Conservation (phyloP, 2,888 invertebrate species). For the Nomada hirtipes region DNA sequence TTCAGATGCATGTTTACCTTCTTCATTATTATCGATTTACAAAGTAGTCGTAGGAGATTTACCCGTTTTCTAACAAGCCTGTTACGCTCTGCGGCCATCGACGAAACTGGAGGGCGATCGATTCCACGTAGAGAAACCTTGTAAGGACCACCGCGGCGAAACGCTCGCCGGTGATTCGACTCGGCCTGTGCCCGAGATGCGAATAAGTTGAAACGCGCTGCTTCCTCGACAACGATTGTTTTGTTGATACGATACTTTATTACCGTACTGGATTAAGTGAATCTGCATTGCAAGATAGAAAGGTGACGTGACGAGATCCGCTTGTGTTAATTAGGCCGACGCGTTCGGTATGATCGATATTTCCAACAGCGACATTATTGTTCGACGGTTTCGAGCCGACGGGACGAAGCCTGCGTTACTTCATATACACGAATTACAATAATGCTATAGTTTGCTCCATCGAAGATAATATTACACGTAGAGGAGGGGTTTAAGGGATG, state of each 20-base stretch:
- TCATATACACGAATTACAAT: constrained; percentile 41
- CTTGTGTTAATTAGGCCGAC: neutral
- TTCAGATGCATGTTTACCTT: constrained; percentile 65
- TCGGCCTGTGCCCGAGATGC: neutral
- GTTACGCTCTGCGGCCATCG: constrained; percentile 56
- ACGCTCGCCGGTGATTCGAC: neutral
- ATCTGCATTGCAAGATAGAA: constrained; percentile 16
- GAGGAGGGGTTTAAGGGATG: constrained; percentile 42
- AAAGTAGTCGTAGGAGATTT: constrained; percentile 61
- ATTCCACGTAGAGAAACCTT: neutral
- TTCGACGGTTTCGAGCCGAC: constrained; percentile 11
- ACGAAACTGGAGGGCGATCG: constrained; percentile 8
- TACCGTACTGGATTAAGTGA: constrained; percentile 17
- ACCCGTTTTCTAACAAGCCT: constrained; percentile 45
- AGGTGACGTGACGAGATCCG: constrained; percentile 2
- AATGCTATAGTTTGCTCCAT: constrained; percentile 76
- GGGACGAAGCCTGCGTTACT: constrained; percentile 25
- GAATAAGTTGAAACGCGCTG: constrained; percentile 43
- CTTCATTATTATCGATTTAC: constrained; percentile 73
- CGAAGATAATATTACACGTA: constrained; percentile 68
- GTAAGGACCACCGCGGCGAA: neutral
- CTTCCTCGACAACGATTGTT: constrained; percentile 61
- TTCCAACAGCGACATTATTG: neutral
- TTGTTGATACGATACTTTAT: constrained; percentile 31
- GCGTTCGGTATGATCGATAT: constrained; percentile 1